These are phyloP conservation scores for Pomatostomus ruficeps DNA, from an alignment of 2,113 vertebrate genomes.

Conservation along the genomic window DNA sequence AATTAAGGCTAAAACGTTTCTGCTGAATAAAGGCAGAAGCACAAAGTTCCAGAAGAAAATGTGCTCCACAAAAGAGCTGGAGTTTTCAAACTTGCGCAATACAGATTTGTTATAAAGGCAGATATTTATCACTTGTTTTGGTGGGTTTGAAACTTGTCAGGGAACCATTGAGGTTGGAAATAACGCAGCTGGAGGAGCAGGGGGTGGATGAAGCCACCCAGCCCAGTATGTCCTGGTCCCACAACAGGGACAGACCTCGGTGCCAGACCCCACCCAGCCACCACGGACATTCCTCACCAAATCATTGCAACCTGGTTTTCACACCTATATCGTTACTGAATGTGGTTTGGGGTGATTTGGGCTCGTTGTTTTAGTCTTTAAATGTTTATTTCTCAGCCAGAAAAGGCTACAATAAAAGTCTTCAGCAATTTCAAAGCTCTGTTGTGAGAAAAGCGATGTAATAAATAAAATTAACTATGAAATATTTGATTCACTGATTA, in stretches of 20 bases:
- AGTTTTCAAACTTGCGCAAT: not conserved
- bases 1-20: not conserved
- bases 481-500: not conserved
- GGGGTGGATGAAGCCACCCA: not conserved
- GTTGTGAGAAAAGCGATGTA: not conserved
- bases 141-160: not conserved
- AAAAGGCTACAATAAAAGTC: not conserved
- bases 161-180: not conserved
- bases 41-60: slow-evolving; percentile 2
- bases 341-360: accelerated
- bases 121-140: not conserved
- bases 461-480: not conserved
- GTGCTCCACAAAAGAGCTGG: accelerated
- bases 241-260: not conserved
- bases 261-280: not conserved
- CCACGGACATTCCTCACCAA: not conserved
- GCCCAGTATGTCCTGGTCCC: not conserved
- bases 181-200: not conserved
- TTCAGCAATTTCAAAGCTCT: not conserved
- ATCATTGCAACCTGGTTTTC: not conserved
- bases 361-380: not conserved
- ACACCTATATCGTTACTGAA: accelerated
- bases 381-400: not conserved
- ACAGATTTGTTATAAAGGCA: not conserved
- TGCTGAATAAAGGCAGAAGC: not conserved